Conservation (phyloP, 2,888 invertebrate species). For the Elgonia sp. region DNA sequence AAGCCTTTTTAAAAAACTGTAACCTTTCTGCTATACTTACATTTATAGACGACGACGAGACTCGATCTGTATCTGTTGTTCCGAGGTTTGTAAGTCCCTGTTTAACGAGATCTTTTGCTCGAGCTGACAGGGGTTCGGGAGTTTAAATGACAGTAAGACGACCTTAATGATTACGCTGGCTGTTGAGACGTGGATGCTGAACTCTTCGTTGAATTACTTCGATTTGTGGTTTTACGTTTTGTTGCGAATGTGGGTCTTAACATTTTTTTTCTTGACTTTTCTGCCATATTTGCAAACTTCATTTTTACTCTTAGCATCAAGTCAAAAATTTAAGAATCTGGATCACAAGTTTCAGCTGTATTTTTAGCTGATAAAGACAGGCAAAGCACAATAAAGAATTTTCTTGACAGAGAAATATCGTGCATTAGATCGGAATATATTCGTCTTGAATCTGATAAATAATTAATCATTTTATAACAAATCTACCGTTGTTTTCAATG, state of each 20-base stretch:
- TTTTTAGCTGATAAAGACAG: neutral
- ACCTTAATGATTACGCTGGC: no score
- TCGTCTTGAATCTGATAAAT: no score
- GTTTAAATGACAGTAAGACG: neutral
- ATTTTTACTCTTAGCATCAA: neutral
- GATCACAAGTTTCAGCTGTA: neutral
- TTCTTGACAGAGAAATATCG: neutral
- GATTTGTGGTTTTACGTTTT: no score
- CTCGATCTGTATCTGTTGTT: neutral
- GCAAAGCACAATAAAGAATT: neutral
- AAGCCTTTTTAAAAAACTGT: neutral
- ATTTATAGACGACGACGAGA: neutral
- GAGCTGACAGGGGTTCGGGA: slow-evolving; percentile 13
- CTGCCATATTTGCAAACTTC: slow-evolving; percentile 9
- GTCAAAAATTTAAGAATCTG: slow-evolving; percentile 11
- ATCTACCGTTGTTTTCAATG: no score
- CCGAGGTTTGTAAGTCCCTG: slow-evolving; percentile 22
- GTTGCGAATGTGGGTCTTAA: neutral
- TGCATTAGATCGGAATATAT: no score
- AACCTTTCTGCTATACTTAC: slow-evolving; percentile 6
- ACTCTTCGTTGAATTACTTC: neutral
- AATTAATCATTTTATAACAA: no score
- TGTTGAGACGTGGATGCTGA: neutral
- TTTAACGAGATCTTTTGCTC: neutral
- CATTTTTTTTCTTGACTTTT: slow-evolving; percentile 26